Conservation (phyloP, 2,888 invertebrate species). For the Oscheius sp. region DNA sequence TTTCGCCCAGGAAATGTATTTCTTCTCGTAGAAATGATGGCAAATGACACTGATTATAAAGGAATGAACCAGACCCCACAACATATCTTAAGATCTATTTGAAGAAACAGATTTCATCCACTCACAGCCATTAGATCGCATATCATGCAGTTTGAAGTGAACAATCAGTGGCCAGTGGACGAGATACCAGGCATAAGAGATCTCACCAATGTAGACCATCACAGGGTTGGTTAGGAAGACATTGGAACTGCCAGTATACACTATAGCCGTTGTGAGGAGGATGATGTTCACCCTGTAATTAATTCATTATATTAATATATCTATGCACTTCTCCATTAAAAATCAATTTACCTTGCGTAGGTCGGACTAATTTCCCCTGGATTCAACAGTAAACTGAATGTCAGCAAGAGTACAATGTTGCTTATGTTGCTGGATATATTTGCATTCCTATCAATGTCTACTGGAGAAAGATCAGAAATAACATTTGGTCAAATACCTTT, state of each 20-base stretch:
- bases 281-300: not conserved
- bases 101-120: not conserved
- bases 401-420: not conserved
- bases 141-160: not conserved
- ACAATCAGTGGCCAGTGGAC: conserved; percentile 17
- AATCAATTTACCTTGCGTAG: conserved; percentile 11
- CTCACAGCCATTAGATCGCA: not conserved
- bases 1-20: not conserved
- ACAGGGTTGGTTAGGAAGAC: not conserved
- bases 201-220: conserved; percentile 10
- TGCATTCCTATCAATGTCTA: no score
- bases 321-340: no score
- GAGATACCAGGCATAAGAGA: conserved; percentile 7
- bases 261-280: not conserved
- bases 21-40: conserved; percentile 3
- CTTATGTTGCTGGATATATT: no score
- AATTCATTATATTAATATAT: no score
- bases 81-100: not conserved
- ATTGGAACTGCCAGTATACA: not conserved
- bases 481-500: not conserved
- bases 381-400: not conserved
- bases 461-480: no score
- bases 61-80: not conserved
- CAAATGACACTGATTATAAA: not conserved
- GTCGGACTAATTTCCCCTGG: not conserved